A percentile compares a stretch with the other conserved stretches of the same genome.
Conservation (phyloP, 2,113 vertebrate species). For the Nicator chloris region DNA sequence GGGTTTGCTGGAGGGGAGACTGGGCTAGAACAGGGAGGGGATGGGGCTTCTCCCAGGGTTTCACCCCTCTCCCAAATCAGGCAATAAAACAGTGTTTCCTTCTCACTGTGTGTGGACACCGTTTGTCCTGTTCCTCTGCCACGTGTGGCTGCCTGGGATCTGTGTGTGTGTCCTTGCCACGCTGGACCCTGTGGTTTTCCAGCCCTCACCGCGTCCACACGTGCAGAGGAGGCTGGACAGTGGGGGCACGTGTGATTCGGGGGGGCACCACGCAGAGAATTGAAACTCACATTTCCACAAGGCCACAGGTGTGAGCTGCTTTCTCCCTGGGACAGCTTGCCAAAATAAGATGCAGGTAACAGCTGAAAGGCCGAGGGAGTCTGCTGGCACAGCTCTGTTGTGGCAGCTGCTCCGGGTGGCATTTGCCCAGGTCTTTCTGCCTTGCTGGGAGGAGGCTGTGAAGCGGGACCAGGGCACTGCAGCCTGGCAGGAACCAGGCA, state of each 20-base stretch:
- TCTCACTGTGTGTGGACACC: not conserved
- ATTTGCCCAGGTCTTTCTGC: not conserved
- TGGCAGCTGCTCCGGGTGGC: not conserved
- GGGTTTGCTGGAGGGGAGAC: not conserved
- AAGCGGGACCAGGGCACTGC: not conserved
- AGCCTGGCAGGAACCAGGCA: slow-evolving; percentile 34
- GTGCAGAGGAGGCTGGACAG: not conserved
- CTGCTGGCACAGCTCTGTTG: not conserved
- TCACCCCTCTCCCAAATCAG: not conserved
- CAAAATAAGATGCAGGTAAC: not conserved
- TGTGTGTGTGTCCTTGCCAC: accelerated
- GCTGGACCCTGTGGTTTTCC: not conserved
- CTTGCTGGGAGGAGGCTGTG: not conserved
- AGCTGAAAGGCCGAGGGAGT: not conserved
- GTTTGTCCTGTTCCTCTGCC: not conserved
- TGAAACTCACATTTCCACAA: not conserved
- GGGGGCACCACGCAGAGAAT: not conserved
- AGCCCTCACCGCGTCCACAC: accelerated
- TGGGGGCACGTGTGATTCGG: accelerated
- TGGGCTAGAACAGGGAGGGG: not conserved
- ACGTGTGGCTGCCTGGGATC: not conserved
- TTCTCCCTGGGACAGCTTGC: not conserved
- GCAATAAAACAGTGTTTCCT: slow-evolving; percentile 54
- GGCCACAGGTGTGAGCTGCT: not conserved
- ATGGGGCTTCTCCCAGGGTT: not conserved